Evolutionary conservation across 2,797 vertebrate species (phyloP), one percentile per base, ranked within the genome.

Genomic region (Coreius guichenoti): DNA sequence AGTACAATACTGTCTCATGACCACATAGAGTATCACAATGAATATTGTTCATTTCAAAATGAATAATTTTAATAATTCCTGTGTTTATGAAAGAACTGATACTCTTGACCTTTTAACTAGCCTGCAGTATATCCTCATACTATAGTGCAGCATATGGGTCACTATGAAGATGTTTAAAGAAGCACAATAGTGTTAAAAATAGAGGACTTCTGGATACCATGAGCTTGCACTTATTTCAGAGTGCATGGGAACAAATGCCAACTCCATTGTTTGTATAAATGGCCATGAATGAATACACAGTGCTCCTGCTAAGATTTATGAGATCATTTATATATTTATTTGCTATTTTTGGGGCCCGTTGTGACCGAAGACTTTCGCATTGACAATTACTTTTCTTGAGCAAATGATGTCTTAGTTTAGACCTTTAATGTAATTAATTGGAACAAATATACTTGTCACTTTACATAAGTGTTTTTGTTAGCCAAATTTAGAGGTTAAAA

Each of bases 221-320:
- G 68, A 63, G 69, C 81, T 73, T 79, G 75, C 83, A 75, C 19
- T 78, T 80, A 74, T 9, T 61, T 23, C 79, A 81, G 65, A 88
- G 70, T 84, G 67, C 73, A 58, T 82, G 58, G 65, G 73, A 86
- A 87, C 84, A 76, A 80, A 83, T 63, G 67, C 16, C 72, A 61
- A 36, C 29, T 39, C 80, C 47, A 78, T 85, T 89, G 87, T 88
- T 84, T 86, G 82, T 36, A 31, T 63, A 72, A 80, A 86, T 75
- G 56, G 74, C 75, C n/a, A 56, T 31, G 51, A 69, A 49, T 67
- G 14, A 67, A 76, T 68, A 63, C 23, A 16, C 84, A 76, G 76
- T 19, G 74, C n/a, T 83, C 74, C 69, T 49, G 43, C 61, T 82
- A 58, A 75, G 85, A 86, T 86, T 84, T 84, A 84, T 84, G 19